Conservation (phyloP, 1,140 invertebrate genomes). For the Chrysomallon squamiferum region DNA sequence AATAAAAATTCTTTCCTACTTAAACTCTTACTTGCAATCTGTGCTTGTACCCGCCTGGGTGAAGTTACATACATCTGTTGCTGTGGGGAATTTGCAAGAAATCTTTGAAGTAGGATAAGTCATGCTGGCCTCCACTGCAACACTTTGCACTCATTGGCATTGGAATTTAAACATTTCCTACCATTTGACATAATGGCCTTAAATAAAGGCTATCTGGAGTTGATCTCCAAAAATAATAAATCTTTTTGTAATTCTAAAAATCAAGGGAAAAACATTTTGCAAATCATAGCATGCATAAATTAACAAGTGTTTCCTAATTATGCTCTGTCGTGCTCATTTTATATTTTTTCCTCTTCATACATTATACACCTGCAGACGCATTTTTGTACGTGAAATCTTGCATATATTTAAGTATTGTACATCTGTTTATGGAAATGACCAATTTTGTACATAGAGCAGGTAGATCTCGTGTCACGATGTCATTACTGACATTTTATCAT, state of each 20-base stretch:
- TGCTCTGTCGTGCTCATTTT: slow-evolving; percentile 4
- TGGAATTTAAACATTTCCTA: no score
- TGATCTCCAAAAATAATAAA: no score
- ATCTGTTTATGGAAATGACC: not conserved
- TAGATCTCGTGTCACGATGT: slow-evolving; percentile 2
- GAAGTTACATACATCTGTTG: not conserved
- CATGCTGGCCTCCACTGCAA: slow-evolving; percentile 28
- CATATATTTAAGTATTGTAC: slow-evolving; percentile 8
- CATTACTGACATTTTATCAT: slow-evolving; percentile 6
- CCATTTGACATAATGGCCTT: no score
- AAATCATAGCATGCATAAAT: no score
- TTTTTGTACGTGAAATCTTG: slow-evolving; percentile 6
- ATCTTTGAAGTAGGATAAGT: not conserved
- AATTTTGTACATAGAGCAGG: slow-evolving; percentile 3
- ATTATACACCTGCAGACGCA: not conserved
- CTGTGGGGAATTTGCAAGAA: not conserved
- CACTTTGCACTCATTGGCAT: slow-evolving; percentile 43
- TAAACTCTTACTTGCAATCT: no score
- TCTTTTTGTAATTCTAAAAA: no score
- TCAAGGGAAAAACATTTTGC: no score
- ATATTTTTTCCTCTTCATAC: no score
- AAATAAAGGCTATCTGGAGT: no score
- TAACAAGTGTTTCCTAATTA: not conserved
- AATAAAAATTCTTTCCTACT: no score
- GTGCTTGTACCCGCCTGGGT: not conserved